A percentile compares a stretch with the other conserved stretches of the same genome.
phyloP scores from a whole-genome alignment of 2,113 vertebrate species.

The Gymnarchus niloticus region DNA sequence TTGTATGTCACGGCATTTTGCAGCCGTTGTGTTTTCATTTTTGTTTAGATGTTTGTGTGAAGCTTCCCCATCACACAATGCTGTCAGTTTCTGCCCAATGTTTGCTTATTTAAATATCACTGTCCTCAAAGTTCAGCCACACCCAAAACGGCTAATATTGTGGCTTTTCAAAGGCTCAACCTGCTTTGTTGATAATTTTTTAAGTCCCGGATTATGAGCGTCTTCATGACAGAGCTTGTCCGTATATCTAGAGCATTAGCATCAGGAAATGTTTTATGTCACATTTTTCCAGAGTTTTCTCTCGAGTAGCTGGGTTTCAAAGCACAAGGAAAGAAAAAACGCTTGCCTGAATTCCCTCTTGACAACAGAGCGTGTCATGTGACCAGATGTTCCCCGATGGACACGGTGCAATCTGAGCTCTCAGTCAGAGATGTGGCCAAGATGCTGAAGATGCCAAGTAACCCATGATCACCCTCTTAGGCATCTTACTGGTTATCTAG shows the following conservation, averaged over 20 bases:
- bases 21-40: not conserved
- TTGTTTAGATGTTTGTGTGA: not conserved
- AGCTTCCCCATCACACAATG: not conserved
- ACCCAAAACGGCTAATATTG: not conserved
- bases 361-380: not conserved
- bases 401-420: not conserved
- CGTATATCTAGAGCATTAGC: not conserved
- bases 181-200: not conserved
- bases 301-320: not conserved
- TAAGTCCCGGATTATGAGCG: not conserved
- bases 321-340: no score
- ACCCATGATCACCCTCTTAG: not conserved
- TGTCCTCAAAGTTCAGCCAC: no score
- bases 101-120: not conserved
- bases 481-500: not conserved
- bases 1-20: not conserved
- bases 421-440: not conserved
- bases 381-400: not conserved
- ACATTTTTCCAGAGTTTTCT: not conserved
- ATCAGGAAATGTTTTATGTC: not conserved
- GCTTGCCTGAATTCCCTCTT: not conserved
- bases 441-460: not conserved
- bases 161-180: no score
- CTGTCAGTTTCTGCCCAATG: not conserved
- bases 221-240: not conserved